Percentiles rank a stretch among this genome's conserved stretches.
These are phyloP conservation scores for Myrmecophaga tridactyla DNA, from an alignment of 2,113 vertebrate species.

Conservation along the genomic window DNA sequence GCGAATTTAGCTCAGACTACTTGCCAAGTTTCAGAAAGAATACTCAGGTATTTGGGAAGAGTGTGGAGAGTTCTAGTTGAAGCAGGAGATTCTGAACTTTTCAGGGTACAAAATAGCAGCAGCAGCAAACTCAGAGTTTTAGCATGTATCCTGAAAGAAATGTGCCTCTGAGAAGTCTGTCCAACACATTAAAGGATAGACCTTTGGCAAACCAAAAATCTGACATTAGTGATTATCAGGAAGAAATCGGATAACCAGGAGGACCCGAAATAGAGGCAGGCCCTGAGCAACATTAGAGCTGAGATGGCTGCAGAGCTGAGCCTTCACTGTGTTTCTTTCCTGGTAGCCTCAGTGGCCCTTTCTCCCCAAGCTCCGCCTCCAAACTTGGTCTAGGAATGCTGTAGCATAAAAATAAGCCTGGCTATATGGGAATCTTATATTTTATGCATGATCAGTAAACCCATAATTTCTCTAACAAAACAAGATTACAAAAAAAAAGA, in stretches of 20 bases:
- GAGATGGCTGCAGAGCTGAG: not conserved
- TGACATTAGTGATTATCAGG: not conserved
- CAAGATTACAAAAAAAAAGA: too few relatives aligned
- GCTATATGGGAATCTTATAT: too few relatives aligned
- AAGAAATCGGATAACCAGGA: fast-evolving
- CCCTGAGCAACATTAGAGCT: not conserved
- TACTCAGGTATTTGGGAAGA: not conserved
- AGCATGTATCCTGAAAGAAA: not conserved
- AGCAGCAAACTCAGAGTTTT: not conserved
- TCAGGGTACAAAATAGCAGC: not conserved
- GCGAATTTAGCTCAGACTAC: not conserved
- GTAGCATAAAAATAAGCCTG: too few relatives aligned
- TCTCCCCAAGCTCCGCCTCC: not conserved
- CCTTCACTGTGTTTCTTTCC: not conserved
- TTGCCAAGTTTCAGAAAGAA: not conserved
- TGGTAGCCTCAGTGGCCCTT: not conserved
- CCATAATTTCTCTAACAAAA: too few relatives aligned
- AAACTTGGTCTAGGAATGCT: not conserved
- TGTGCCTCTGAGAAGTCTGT: not conserved
- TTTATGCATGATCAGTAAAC: too few relatives aligned
- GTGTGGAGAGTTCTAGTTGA: not conserved
- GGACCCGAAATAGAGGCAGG: not conserved
- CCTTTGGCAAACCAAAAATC: not conserved
- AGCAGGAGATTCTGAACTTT: not conserved
- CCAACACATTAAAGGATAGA: not conserved